Evolutionary conservation across 2,888 invertebrate genomes (phyloP), one percentile per base, ranked within the genome.

Genomic region (Ichneumoninae sp.): DNA sequence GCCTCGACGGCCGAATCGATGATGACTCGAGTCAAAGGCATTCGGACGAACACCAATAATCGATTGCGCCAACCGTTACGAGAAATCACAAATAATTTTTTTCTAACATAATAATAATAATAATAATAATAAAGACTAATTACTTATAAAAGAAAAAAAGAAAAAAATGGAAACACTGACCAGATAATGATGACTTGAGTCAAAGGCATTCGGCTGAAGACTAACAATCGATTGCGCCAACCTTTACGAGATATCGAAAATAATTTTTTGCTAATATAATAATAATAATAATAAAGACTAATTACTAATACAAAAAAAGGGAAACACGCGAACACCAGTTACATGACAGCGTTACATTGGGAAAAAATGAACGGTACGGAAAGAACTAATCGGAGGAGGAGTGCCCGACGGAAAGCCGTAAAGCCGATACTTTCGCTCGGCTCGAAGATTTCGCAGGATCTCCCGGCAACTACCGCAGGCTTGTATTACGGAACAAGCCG

Each of bases 1-100:
- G 71, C 30, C 44, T 47, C 30, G 30, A 2, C 63, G 26, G 30
- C 74, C 36, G 78, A 79, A 79, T 79, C 78, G 78, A 52, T 89
- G 85, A 89, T 89, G 89, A 89, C 86, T 87, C 87, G 86, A 83
- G 87, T 89, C 87, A 86, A 88, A 89, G 88, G 88, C 84, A 89
- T 89, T 89, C 88, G 85, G 89, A 84, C 86, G 88, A 82, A 83
- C 86, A 87, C 70, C 16, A 88, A 89, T 22, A 88, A 89, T 89
- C 88, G 89, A 89, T 89, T 87, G 86, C 83, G 80, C 73, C 36
- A 71, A 68, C 52, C n/a, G 22, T 68, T 57, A 57, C 57, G 57
- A 33, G 5, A 5, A 33, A 63, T 13, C 13, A n/a, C 0, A 47
- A 4, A 16, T 47, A 13, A 47, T 47, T 47, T 47, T 47, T 16